These are phyloP conservation scores for Julus scanicus DNA, from an alignment of 2,888 invertebrate species.

Conservation along the genomic window DNA sequence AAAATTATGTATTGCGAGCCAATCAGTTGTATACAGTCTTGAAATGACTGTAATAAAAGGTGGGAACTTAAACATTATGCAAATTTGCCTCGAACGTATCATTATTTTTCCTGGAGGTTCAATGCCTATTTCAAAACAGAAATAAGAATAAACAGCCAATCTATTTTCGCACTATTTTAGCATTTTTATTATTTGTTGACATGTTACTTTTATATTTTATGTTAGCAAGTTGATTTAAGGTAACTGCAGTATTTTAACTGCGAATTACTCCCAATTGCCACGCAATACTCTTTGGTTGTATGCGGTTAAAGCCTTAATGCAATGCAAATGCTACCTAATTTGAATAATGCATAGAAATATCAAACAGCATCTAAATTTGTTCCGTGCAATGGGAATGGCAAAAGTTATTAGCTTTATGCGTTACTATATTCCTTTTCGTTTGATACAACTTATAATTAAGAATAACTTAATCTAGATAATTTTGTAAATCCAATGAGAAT, in stretches of 20 bases:
- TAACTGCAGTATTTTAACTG: background rate
- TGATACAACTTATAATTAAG: background rate
- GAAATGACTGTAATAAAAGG: background rate
- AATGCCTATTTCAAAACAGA: background rate
- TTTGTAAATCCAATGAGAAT: background rate
- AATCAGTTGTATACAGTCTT: background rate
- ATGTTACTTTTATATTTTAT: constrained; percentile 7
- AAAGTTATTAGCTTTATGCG: background rate
- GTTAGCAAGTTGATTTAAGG: background rate
- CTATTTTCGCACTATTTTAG: background rate
- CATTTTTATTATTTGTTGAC: background rate
- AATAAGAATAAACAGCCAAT: background rate
- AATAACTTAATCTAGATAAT: background rate
- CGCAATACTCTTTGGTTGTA: background rate
- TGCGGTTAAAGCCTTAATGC: background rate
- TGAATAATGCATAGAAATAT: constrained; percentile 1
- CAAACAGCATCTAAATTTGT: background rate
- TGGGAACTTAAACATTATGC: background rate
- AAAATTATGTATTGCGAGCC: background rate
- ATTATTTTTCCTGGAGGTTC: background rate
- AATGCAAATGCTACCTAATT: background rate
- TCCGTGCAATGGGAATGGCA: background rate
- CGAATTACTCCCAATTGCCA: background rate
- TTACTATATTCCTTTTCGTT: background rate
- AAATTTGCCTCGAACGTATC: background rate